Evolutionary conservation across 1,140 invertebrate genomes (phyloP).

Genomic region (Drosophila triauraria): DNA sequence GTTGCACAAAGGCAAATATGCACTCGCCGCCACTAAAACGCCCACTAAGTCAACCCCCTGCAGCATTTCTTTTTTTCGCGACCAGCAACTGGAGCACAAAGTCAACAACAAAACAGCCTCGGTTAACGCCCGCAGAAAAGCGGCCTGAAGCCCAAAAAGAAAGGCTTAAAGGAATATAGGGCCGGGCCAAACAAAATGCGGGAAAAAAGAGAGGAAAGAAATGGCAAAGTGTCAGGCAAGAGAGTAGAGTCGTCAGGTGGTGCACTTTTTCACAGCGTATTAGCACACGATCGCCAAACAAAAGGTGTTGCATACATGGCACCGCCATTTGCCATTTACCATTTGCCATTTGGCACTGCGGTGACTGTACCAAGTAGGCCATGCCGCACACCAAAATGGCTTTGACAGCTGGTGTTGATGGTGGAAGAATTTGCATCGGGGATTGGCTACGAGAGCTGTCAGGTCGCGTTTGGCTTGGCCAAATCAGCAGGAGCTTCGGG

Average conservation of each 20-base stretch:
- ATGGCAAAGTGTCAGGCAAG: slow-evolving; percentile 35
- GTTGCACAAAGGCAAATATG: slow-evolving; percentile 75
- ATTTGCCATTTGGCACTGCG: slow-evolving; percentile 19
- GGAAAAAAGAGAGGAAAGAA: slow-evolving; percentile 33
- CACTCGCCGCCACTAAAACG: slow-evolving; percentile 29
- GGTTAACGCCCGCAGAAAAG: slow-evolving; percentile 77
- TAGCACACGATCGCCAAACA: slow-evolving; percentile 63
- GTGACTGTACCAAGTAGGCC: slow-evolving; percentile 35
- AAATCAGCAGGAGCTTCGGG: slow-evolving; percentile 2
- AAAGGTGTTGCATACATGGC: slow-evolving; percentile 53
- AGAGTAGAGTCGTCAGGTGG: slow-evolving; percentile 21
- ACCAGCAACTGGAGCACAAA: slow-evolving; percentile 79
- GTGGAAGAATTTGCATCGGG: slow-evolving; percentile 30
- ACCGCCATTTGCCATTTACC: slow-evolving; percentile 29
- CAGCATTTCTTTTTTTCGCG: slow-evolving; percentile 18
- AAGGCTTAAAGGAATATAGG: slow-evolving; percentile 15
- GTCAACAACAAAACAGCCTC: slow-evolving; percentile 72
- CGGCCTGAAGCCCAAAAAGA: slow-evolving; percentile 36
- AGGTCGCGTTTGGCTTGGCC: slow-evolving; percentile 14
- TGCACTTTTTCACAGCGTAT: slow-evolving; percentile 37
- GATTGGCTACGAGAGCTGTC: slow-evolving; percentile 20
- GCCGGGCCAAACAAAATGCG: slow-evolving; percentile 30
- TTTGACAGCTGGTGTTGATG: slow-evolving; percentile 40
- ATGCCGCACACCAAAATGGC: slow-evolving; percentile 23
- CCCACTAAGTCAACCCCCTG: slow-evolving; percentile 22